phyloP scores from a whole-genome alignment of 2,888 invertebrate genomes.

The Drosophila kuntzei region DNA sequence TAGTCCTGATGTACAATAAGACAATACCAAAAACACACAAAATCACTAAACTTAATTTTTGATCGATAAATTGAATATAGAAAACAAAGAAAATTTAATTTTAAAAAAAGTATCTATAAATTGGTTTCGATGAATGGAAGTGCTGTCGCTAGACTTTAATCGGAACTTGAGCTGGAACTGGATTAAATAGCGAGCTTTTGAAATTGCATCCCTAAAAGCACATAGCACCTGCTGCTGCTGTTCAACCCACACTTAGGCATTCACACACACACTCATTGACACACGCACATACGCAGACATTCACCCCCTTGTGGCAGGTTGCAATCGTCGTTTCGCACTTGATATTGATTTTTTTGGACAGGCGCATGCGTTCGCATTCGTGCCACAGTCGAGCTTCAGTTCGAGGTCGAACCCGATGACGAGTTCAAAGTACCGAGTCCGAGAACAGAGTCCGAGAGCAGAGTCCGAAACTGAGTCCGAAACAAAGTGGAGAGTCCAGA shows the following conservation, averaged over 20 bases:
- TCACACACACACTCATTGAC: background rate
- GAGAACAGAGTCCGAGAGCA: conserved; percentile 15
- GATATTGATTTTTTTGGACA: conserved; percentile 55
- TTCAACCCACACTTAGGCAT: background rate
- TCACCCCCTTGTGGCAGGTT: conserved; percentile 40
- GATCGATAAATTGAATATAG: no score
- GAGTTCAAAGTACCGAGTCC: conserved; percentile 31
- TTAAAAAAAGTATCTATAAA: background rate
- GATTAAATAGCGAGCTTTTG: conserved; percentile 24
- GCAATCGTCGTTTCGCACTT: conserved; percentile 54
- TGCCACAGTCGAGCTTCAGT: conserved; percentile 4
- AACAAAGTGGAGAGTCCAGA: conserved; percentile 17
- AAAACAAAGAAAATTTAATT: no score
- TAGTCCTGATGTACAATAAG: no score
- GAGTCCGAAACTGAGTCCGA: conserved; percentile 14
- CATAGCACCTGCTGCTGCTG: conserved; percentile 50
- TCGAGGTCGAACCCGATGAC: conserved; percentile 28
- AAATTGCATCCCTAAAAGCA: conserved; percentile 40
- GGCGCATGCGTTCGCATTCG: conserved; percentile 68
- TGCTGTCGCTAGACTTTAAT: conserved; percentile 9
- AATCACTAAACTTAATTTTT: no score
- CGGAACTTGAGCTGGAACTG: conserved; percentile 2
- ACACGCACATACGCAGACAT: background rate
- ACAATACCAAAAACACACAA: no score
- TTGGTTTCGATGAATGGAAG: background rate